Base-by-base conservation (phyloP, 2,888 invertebrate species). In the Allygus modestus region DNA sequence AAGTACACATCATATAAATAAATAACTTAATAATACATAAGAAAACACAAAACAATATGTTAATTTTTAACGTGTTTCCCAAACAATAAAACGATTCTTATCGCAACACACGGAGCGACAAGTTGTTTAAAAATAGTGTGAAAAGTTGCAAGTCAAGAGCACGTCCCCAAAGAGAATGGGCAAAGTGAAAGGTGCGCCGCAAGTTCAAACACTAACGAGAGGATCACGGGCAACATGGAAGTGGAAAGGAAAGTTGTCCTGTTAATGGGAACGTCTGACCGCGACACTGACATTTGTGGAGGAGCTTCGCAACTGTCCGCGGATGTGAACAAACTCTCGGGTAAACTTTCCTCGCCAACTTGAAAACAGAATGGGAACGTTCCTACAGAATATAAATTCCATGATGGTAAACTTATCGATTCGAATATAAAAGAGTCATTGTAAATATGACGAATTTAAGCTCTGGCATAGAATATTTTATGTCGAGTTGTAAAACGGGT, bases 241-340 rank as follows among this genome's bases (percentile, higher is more conserved):
- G 23, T 7, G 17, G 69, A 33, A 15, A 69, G 41, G 71, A 71
- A 71, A 71, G 71, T 71, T 71, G 71, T 37, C 41, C n/a, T 61
- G 71, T 31, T 71, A 71, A 41, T 71, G 71, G 71, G 33, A 41
- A 71, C n/a, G 71, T 41, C 37, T 71, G 71, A 71, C 71, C 71
- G 41, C 33, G 33, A 71, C 71, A 71, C 41, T 41, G 65, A 65
- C 65, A 65, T 65, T 54, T 31, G 65, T 28, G 65, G 65, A 65
- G 20, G 26, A 58, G 46, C 12, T 46, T 17, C 46, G 46, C 1
- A 46, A 37, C 9, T 26, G 65, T 65, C 65, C 31, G 11, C 23
- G 23, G 54, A 65, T 15, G 28, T 28, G 65, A 65, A 65, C 65
- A 65, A 65, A 65, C 65, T 65, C 58, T 58, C 15, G 65, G 65